A percentile compares a stretch with the other conserved stretches of the same genome.
Conservation (phyloP, 2,888 invertebrate genomes). For the Agrypnus murinus region DNA sequence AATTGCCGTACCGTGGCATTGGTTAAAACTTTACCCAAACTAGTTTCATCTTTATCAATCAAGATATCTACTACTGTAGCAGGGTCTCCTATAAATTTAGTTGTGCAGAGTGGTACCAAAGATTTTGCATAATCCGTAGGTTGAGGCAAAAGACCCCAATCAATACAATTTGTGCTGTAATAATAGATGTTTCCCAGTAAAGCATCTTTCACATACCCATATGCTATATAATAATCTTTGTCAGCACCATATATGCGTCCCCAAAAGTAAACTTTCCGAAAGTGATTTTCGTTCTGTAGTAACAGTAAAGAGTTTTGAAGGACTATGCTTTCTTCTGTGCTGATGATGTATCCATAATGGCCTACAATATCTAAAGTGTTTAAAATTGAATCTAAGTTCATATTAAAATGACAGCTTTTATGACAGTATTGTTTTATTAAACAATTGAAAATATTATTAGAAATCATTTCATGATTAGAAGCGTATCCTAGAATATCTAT, state of each 20-base stretch:
- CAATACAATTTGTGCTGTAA: slow-evolving; percentile 83
- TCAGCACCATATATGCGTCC: slow-evolving; percentile 86
- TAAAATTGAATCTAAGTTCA: slow-evolving; percentile 75
- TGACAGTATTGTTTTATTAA: slow-evolving; percentile 16
- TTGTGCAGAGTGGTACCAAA: slow-evolving; percentile 69
- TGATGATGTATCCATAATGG: slow-evolving; percentile 81
- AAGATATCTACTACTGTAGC: slow-evolving; percentile 71
- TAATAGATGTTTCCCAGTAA: slow-evolving; percentile 83
- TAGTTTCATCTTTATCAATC: slow-evolving; percentile 74
- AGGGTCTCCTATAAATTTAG: slow-evolving; percentile 72
- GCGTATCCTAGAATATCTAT: too few relatives aligned
- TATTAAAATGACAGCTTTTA: slow-evolving; percentile 60
- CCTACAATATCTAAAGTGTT: slow-evolving; percentile 74
- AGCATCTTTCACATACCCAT: slow-evolving; percentile 84
- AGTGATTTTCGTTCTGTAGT: slow-evolving; percentile 90
- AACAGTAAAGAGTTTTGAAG: slow-evolving; percentile 86
- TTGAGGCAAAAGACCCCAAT: slow-evolving; percentile 79
- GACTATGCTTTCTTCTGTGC: slow-evolving; percentile 81
- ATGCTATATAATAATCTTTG: slow-evolving; percentile 88
- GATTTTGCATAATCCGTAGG: slow-evolving; percentile 69
- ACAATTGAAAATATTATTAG: slow-evolving; percentile 26
- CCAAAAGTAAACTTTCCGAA: slow-evolving; percentile 88
- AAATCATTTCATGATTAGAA: too few relatives aligned
- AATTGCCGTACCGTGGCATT: slow-evolving; percentile 73
- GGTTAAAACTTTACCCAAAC: slow-evolving; percentile 73